A percentile compares a stretch with the other conserved stretches of the same genome.
These are phyloP conservation scores for Ctena decussata DNA, from an alignment of 2,888 invertebrate species.

Conservation along the genomic window DNA sequence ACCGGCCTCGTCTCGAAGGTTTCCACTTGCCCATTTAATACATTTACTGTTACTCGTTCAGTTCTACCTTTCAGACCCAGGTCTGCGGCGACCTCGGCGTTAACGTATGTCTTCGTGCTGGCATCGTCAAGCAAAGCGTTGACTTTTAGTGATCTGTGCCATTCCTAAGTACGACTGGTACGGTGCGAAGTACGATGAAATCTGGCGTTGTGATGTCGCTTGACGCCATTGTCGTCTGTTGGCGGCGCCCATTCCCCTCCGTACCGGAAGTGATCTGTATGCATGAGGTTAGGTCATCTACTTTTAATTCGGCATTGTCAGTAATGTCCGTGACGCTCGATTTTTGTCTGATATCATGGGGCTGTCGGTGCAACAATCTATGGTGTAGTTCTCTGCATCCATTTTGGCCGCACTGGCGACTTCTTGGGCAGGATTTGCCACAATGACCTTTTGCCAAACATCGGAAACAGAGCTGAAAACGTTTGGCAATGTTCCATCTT, in stretches of 20 bases:
- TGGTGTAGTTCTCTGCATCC: constrained; percentile 22
- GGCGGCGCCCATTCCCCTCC: background rate
- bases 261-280: background rate
- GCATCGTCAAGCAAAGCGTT: too few species aligned
- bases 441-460: constrained; percentile 24
- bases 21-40: too few species aligned
- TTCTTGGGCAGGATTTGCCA: constrained; percentile 14
- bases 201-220: background rate
- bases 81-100: too few species aligned
- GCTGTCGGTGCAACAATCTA: constrained; percentile 14
- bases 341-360: background rate
- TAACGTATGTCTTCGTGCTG: too few species aligned
- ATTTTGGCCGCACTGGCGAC: constrained; percentile 13
- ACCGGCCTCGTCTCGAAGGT: too few species aligned
- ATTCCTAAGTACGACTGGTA: too few species aligned
- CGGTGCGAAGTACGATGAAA: too few species aligned
- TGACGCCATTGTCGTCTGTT: constrained; percentile 1
- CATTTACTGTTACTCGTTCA: too few species aligned
- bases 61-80: too few species aligned
- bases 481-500: constrained; percentile 3
- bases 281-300: background rate
- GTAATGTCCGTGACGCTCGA: background rate
- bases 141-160: too few species aligned
- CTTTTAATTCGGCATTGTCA: background rate
- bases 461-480: constrained; percentile 20